A percentile compares a stretch with the other conserved stretches of the same genome.
These are phyloP conservation scores for Melanotus villosus DNA, from an alignment of 2,888 invertebrate genomes.

Conservation along the genomic window DNA sequence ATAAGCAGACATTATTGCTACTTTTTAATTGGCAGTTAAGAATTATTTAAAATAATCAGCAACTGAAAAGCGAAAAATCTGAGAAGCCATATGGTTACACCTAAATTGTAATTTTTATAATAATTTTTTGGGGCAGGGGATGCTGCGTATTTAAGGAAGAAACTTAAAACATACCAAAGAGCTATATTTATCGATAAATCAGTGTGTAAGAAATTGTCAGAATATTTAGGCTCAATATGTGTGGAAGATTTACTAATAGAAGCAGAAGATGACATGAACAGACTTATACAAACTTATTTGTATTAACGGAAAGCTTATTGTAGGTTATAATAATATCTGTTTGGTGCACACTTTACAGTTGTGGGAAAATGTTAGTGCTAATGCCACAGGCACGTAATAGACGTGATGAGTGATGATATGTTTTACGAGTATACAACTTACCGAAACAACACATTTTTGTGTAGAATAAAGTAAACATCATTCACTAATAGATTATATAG, in stretches of 20 bases:
- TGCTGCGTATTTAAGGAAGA: slow-evolving; percentile 28
- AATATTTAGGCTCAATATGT: slow-evolving; percentile 43
- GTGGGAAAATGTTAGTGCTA: slow-evolving; percentile 38
- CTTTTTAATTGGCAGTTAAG: no score
- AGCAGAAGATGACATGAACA: slow-evolving; percentile 33
- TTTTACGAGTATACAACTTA: background rate
- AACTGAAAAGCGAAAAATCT: no score
- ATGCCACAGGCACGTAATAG: slow-evolving; percentile 26
- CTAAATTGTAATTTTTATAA: no score
- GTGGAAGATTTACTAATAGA: slow-evolving; percentile 40
- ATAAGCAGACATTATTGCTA: no score
- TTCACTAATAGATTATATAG: slow-evolving; percentile 30
- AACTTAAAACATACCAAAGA: slow-evolving; percentile 33
- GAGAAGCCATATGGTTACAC: no score
- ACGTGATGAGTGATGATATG: background rate
- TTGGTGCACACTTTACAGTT: slow-evolving; percentile 33
- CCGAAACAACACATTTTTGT: background rate
- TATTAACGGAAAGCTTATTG: background rate
- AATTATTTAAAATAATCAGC: no score
- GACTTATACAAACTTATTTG: background rate
- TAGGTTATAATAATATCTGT: slow-evolving; percentile 37
- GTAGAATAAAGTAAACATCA: slow-evolving; percentile 20
- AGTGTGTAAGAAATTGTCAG: slow-evolving; percentile 34
- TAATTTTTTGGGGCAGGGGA: slow-evolving; percentile 30
- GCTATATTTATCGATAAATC: slow-evolving; percentile 34